Evolutionary conservation across 2,888 invertebrate genomes (phyloP), one percentile per base, ranked within the genome.

Genomic region (Merodon equestris): DNA sequence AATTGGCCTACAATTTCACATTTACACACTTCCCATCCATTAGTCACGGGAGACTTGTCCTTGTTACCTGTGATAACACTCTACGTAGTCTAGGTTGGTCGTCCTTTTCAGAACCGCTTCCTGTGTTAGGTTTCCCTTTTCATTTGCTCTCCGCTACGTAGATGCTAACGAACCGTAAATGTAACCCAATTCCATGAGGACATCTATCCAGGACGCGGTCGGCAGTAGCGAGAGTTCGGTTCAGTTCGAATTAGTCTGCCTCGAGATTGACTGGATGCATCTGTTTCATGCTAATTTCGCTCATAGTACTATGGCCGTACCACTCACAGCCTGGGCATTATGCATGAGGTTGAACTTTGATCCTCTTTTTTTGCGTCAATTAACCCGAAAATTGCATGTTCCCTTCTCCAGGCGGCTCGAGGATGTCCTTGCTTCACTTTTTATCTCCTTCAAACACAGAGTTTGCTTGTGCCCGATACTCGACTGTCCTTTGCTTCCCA

Each of bases 291-390:
- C 27, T 27, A 27, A 27, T 27, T 27, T 27, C 27, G 2, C 27
- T 27, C 27, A 27, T 27, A 2, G 7, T 2, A 27, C 27, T 7
- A 27, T 12, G 17, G 34, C 13, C 50, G 27, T 27, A 27, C 7
- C 27, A 67, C 72, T 60, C 57, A 73, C 77, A 67, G 61, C 61
- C 36, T 38, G 61, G 67, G 73, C 73, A 77, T 77, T 68, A 77
- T 73, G 67, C 64, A 77, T 73, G 63, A 73, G 57, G 42, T 67
- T 63, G 42, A 68, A 77, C 67, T 73, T 57, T 73, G 77, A 77
- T 73, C 73, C 77, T 77, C n/a, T n/a, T 27, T 27, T 77, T 77
- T 77, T 77, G 77, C 73, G 67, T 77, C 77, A 73, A 77, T 77
- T 77, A 73, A 77, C 77, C 67, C 73, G 47, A 73, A 73, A 63